A percentile compares a stretch with the other conserved stretches of the same genome.
Evolutionary conservation across 2,113 vertebrate species (phyloP).

Genomic region (Heteronetta atricapilla): DNA sequence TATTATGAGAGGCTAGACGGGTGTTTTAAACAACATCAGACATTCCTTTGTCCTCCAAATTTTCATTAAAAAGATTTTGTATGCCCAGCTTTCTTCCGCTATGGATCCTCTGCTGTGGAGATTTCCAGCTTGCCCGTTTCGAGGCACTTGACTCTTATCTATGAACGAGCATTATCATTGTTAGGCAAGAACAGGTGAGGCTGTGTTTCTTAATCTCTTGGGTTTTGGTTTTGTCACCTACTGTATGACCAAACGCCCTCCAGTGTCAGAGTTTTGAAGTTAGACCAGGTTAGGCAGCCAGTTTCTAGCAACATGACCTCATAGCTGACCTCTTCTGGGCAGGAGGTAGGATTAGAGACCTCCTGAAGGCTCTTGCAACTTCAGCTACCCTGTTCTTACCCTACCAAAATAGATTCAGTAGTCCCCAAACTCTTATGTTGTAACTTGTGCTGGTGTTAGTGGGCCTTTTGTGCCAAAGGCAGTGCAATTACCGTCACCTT

Average conservation of each 20-base stretch:
- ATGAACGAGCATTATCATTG: neutral
- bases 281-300: neutral
- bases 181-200: neutral
- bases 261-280: neutral
- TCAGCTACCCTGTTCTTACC: neutral
- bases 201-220: neutral
- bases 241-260: neutral
- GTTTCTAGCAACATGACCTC: neutral
- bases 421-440: neutral
- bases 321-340: neutral
- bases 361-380: neutral
- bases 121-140: neutral
- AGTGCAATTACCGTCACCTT: neutral
- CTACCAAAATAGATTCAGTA: neutral
- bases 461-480: neutral
- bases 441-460: accelerated
- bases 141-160: neutral
- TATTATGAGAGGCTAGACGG: neutral
- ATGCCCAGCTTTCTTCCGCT: neutral
- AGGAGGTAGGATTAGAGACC: neutral
- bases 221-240: neutral
- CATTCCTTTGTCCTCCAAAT: neutral
- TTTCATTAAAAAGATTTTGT: neutral
- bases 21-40: neutral
- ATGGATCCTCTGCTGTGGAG: neutral